Evolutionary conservation across 2,113 vertebrate species (phyloP), one percentile per base, ranked within the genome.

Genomic region (Pristiophorus japonicus): DNA sequence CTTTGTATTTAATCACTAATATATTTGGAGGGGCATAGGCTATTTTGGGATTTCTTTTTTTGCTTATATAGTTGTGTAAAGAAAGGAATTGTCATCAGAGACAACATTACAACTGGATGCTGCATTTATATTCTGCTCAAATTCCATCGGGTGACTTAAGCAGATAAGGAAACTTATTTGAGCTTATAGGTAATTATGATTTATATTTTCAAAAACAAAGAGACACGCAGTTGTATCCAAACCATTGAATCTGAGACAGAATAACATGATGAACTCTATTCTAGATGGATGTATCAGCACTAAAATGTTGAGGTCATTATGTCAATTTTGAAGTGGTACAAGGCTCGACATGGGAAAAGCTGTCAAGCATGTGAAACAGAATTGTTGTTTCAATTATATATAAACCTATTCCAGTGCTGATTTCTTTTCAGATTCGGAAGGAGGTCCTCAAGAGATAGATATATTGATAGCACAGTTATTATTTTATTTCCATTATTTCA

Each of bases 231-330:
- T 47, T 51, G 5, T 30, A 11, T 47, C 30, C 66, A 51, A 70
- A 73, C 27, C 24, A 45, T 47, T 51, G 22, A 47, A 70, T 94
- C 34, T 27, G 66, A 70, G 27, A 7, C 42, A 94, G 66, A 66
- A 47, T 47, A 94, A 51, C 5, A 94, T 38, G 42, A 94, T 70
- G 65, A 73, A 70, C 38, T 73, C 93, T 47, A 70, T 70, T 94
- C 45, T 47, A 51, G 66, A 14, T 73, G 42, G 66, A 94, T 34
- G 66, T 51, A 51, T 51, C 42, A 70, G 70, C 47, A 51, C 65
- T 67, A 94, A 70, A 94, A 94, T 94, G 42, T 70, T 94, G 65
- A 27, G 66, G 93, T 70, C 65, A 94, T 94, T 70, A 70, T 70
- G 66, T 47, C 22, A 70, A 70, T 94, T 94, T 70, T 94, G 93